A percentile compares a stretch with the other conserved stretches of the same genome.
Evolutionary conservation across 2,888 invertebrate genomes (phyloP).

Genomic region (Diogma glabrata): DNA sequence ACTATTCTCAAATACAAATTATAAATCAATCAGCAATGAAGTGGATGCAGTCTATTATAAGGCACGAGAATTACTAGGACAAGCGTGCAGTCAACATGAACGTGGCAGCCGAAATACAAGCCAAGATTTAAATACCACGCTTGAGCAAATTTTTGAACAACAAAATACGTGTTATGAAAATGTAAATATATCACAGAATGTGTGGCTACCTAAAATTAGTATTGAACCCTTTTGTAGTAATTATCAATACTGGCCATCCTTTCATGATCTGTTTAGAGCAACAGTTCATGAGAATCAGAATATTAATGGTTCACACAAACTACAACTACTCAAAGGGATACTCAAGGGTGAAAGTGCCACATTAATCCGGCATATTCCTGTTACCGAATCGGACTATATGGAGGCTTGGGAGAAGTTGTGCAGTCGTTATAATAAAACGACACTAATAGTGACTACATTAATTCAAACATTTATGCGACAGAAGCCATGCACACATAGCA

Average conservation of each 20-base stretch:
- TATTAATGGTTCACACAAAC: not conserved
- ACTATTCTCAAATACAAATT: too few relatives aligned
- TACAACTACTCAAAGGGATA: not conserved
- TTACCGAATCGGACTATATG: not conserved
- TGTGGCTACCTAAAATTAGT: not conserved
- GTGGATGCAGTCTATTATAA: too few relatives aligned
- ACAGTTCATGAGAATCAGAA: not conserved
- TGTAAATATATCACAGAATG: not conserved
- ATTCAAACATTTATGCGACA: not conserved
- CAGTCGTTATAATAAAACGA: not conserved
- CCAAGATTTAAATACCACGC: not conserved
- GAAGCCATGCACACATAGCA: not conserved
- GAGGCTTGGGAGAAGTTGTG: not conserved
- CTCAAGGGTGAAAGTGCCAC: not conserved
- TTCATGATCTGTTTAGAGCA: not conserved
- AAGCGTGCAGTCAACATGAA: too few relatives aligned
- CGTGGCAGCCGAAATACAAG: too few relatives aligned
- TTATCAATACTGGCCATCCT: too few relatives aligned
- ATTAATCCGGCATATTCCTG: not conserved
- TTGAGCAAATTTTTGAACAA: not conserved
- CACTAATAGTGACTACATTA: not conserved
- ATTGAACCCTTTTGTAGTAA: not conserved
- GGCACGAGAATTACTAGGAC: too few relatives aligned
- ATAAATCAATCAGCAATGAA: too few relatives aligned
- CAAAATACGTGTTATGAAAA: not conserved